phyloP scores from a whole-genome alignment of 2,888 invertebrate species.

The Coenonympha glycerion region DNA sequence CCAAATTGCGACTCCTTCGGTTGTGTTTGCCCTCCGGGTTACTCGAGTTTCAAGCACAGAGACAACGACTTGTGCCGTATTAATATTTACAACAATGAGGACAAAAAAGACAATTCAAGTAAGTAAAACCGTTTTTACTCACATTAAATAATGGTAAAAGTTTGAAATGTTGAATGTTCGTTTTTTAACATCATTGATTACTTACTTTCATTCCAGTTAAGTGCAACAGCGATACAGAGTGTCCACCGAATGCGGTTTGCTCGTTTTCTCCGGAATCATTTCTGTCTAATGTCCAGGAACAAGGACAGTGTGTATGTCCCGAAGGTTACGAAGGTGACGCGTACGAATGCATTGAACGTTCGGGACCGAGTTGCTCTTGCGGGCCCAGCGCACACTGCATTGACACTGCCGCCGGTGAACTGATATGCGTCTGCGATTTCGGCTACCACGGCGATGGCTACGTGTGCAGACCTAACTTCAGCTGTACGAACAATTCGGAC shows the following conservation, averaged over 20 bases:
- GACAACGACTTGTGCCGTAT: conserved; percentile 54
- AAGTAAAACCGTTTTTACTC: conserved; percentile 34
- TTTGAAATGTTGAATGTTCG: too few relatives aligned
- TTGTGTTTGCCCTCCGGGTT: conserved; percentile 57
- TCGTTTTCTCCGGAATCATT: conserved; percentile 57
- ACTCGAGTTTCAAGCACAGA: conserved; percentile 48
- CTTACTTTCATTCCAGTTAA: conserved; percentile 72
- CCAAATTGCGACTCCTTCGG: conserved; percentile 47
- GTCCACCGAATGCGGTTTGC: conserved; percentile 89
- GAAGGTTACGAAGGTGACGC: conserved; percentile 92
- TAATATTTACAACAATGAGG: conserved; percentile 30
- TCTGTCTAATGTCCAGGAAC: conserved; percentile 49
- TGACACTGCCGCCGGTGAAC: conserved; percentile 79
- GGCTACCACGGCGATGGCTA: conserved; percentile 91
- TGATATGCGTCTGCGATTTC: conserved; percentile 84
- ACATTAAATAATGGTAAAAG: not conserved
- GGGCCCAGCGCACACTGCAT: conserved; percentile 84
- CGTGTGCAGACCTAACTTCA: conserved; percentile 80
- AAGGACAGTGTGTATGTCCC: conserved; percentile 82
- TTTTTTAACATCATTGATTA: too few relatives aligned
- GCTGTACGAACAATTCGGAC: conserved; percentile 79
- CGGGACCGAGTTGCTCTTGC: conserved; percentile 74
- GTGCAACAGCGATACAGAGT: conserved; percentile 85
- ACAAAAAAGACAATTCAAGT: conserved; percentile 38
- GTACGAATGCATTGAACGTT: conserved; percentile 78